These are phyloP conservation scores for Brachyptera risi DNA, from an alignment of 2,888 invertebrate genomes.

Conservation along the genomic window DNA sequence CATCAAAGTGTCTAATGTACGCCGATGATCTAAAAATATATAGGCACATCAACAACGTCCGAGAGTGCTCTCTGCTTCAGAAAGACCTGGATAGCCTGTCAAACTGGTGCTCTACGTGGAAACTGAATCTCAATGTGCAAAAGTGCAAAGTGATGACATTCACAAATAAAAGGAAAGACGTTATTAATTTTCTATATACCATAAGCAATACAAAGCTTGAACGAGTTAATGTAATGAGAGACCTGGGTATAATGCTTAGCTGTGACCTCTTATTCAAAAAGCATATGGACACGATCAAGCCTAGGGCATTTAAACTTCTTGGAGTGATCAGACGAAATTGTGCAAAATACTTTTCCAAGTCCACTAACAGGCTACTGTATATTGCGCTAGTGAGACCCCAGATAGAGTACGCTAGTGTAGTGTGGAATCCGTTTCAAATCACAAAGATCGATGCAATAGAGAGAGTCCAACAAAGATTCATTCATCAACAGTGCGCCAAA, in stretches of 20 bases:
- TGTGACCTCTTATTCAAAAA: not conserved
- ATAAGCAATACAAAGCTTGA: not conserved
- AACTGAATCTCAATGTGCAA: not conserved
- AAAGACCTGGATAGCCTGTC: not conserved
- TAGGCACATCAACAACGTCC: not conserved
- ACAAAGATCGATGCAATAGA: not conserved
- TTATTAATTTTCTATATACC: not conserved
- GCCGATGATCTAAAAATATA: slow-evolving; percentile 11
- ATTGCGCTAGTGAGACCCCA: slow-evolving; percentile 3
- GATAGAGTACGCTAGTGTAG: slow-evolving; percentile 10
- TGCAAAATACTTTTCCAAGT: not conserved
- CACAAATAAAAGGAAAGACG: slow-evolving; percentile 5
- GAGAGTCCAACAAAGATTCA: not conserved
- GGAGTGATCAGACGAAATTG: slow-evolving; percentile 6
- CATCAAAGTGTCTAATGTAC: slow-evolving; percentile 10
- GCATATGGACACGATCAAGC: not conserved
- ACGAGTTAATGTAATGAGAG: not conserved
- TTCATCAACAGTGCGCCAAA: not conserved
- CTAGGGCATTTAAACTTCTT: not conserved
- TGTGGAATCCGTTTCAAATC: not conserved
- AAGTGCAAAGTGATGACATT: slow-evolving; percentile 4
- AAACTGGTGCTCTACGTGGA: slow-evolving; percentile 5
- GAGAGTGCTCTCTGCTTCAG: not conserved
- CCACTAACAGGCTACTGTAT: not conserved
- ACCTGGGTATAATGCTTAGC: not conserved